Evolutionary conservation across 2,888 invertebrate species (phyloP).

Genomic region (Deilephila porcellus): DNA sequence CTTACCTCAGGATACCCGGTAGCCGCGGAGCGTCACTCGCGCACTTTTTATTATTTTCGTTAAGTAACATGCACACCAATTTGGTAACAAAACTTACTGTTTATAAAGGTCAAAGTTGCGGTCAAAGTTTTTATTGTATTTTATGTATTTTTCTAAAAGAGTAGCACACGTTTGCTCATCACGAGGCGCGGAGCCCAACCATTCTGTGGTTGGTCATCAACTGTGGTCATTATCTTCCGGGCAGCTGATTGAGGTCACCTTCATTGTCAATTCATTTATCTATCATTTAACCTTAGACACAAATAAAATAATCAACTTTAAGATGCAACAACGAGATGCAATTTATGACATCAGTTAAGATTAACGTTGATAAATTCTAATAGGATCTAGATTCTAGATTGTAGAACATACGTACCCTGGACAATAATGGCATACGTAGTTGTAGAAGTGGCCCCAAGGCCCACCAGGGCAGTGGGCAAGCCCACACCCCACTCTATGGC

Average conservation of each 20-base stretch:
- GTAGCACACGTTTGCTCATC: too few relatives aligned
- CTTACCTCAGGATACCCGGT: too few relatives aligned
- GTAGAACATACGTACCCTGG: conserved; percentile 87
- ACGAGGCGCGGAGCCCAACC: too few relatives aligned
- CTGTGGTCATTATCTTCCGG: background rate
- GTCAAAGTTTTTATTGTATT: too few relatives aligned
- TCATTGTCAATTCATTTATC: background rate
- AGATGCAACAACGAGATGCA: conserved; percentile 6
- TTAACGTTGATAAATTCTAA: conserved; percentile 3
- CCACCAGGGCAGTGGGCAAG: conserved; percentile 88
- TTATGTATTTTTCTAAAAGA: too few relatives aligned
- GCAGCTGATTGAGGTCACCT: background rate
- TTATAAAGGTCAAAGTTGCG: too few relatives aligned
- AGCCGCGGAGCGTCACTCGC: too few relatives aligned
- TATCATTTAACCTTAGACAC: background rate
- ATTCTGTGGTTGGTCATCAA: too few relatives aligned
- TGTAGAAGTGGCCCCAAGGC: conserved; percentile 87
- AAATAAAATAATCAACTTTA: conserved; percentile 22
- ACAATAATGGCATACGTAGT: conserved; percentile 94
- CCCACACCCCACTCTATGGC: conserved; percentile 91
- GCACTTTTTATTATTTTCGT: too few relatives aligned
- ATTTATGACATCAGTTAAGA: conserved; percentile 15
- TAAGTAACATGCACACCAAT: too few relatives aligned
- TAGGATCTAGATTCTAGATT: too few relatives aligned
- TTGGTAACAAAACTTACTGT: too few relatives aligned